Evolutionary conservation across 2,113 vertebrate genomes (phyloP).

Genomic region (cat (Felis catus)): DNA sequence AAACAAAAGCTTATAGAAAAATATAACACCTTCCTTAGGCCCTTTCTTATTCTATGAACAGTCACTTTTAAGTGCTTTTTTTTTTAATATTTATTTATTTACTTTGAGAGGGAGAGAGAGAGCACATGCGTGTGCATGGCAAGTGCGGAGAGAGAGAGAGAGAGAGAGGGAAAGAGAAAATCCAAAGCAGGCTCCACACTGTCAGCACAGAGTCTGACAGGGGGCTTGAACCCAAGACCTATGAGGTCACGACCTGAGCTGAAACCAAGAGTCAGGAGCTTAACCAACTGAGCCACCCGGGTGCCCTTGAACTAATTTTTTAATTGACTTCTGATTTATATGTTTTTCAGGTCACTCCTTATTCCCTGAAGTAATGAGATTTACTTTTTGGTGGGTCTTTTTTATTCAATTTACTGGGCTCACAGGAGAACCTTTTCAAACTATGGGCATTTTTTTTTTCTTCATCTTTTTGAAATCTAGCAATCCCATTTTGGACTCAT

Average conservation of each 20-base stretch:
- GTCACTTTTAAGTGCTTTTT: not conserved
- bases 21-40: accelerated
- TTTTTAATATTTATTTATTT: not conserved
- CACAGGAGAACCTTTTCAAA: not conserved
- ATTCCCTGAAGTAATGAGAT: not conserved
- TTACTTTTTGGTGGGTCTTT: not conserved
- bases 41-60: not conserved
- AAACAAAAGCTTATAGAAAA: not conserved
- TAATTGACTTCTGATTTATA: not conserved
- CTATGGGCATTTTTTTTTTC: no score
- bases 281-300: not conserved
- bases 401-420: not conserved
- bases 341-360: not conserved
- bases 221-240: not conserved
- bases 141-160: not conserved
- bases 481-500: no score
- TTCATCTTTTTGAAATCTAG: not conserved
- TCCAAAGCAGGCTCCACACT: not conserved
- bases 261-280: not conserved
- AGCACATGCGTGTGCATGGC: not conserved
- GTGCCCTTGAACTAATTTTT: not conserved
- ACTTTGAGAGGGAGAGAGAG: not conserved
- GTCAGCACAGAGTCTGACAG: no score
- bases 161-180: not conserved
- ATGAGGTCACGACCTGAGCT: not conserved